Percentiles rank a stretch among this genome's conserved stretches.
phyloP scores from a whole-genome alignment of 2,888 invertebrate genomes.

The Mantis religiosa region DNA sequence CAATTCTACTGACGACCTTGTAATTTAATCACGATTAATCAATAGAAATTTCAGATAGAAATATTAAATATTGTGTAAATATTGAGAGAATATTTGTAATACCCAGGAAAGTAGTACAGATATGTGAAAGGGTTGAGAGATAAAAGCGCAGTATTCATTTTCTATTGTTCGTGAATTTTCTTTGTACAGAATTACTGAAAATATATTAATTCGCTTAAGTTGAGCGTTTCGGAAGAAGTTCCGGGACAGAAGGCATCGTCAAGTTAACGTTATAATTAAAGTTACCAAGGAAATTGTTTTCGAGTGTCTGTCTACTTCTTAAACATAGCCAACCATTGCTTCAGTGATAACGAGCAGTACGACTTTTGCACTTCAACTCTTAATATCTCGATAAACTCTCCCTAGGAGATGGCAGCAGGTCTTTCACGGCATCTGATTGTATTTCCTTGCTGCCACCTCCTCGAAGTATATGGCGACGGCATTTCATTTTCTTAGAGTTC shows the following conservation, averaged over 20 bases:
- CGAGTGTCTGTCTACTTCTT: neutral
- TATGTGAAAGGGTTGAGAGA: neutral
- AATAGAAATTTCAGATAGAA: no score
- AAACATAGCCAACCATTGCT: neutral
- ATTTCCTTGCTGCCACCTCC: neutral
- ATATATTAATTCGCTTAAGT: neutral
- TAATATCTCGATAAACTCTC: neutral
- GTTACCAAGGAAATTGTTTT: neutral
- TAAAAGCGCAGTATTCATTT: neutral
- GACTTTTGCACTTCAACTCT: neutral
- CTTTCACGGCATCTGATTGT: neutral
- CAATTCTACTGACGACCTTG: no score
- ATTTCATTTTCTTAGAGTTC: no score
- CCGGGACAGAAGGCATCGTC: neutral
- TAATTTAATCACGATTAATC: no score
- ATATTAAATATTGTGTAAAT: no score
- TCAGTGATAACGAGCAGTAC: neutral
- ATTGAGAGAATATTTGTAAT: no score
- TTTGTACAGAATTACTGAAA: neutral
- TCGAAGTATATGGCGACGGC: no score
- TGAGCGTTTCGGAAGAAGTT: neutral
- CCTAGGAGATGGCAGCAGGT: neutral
- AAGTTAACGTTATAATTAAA: neutral
- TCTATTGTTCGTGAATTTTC: neutral
- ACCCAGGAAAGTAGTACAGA: no score